Conservation (phyloP, 2,888 invertebrate genomes). For the Elegia similella region DNA sequence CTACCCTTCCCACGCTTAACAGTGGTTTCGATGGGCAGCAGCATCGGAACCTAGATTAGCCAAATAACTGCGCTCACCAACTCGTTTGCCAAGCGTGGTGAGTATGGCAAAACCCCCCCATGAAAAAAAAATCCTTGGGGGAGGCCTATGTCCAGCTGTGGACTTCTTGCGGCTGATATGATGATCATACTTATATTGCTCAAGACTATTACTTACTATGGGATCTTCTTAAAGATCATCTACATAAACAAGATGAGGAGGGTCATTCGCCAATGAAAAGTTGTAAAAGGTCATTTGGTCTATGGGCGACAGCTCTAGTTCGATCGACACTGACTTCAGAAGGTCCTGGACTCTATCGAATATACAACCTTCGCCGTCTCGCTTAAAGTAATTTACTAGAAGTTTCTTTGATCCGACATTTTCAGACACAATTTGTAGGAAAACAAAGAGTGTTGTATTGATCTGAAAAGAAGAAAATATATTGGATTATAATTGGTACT, state of each 20-base stretch:
- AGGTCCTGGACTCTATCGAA: constrained; percentile 1
- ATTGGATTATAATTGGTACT: no score
- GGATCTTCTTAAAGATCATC: neutral
- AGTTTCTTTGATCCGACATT: neutral
- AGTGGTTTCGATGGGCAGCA: no score
- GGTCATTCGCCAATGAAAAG: neutral
- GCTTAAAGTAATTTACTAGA: neutral
- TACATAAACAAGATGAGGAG: neutral
- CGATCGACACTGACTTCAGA: neutral
- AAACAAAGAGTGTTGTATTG: neutral
- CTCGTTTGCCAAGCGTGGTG: no score
- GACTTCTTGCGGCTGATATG: no score
- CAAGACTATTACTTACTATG: neutral
- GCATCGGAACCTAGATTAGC: no score
- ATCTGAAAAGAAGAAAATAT: neutral
- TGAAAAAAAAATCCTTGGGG: no score
- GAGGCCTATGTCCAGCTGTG: no score
- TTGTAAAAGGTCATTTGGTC: neutral
- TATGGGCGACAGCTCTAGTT: neutral
- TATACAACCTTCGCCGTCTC: neutral
- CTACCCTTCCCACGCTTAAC: no score
- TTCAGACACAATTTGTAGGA: constrained; percentile 1
- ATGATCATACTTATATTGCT: no score
- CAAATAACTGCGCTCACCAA: no score
- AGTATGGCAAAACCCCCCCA: no score